Percentiles rank a stretch among this genome's conserved stretches.
These are phyloP conservation scores for Scolanthus callimorphus DNA, from an alignment of 92 coral and sea anemone genomes.

Conservation along the genomic window DNA sequence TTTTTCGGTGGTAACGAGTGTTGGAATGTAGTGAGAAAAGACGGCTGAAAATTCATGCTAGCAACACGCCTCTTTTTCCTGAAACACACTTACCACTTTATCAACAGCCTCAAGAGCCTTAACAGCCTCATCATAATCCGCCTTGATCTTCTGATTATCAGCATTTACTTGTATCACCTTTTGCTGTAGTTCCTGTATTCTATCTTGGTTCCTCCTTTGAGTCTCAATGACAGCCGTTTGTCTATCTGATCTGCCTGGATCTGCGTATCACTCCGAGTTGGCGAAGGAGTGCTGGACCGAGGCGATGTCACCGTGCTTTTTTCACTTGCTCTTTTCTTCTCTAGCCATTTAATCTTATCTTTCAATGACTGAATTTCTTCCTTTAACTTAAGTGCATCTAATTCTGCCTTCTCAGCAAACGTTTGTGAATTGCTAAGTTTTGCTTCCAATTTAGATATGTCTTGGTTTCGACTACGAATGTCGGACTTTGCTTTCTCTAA, in stretches of 20 bases:
- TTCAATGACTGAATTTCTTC: slow-evolving; percentile 38
- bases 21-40: too few species aligned
- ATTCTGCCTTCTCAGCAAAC: slow-evolving; percentile 30
- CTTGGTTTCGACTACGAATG: slow-evolving; percentile 40
- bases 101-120: slow-evolving; percentile 98
- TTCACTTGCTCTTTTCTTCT: slow-evolving; percentile 39
- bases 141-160: slow-evolving; percentile 62
- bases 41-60: too few species aligned
- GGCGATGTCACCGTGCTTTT: slow-evolving; percentile 9
- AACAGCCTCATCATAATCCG: slow-evolving; percentile 92
- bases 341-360: slow-evolving; percentile 48
- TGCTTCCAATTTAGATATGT: slow-evolving; percentile 62
- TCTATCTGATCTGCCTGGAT: slow-evolving; percentile 46
- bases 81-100: slow-evolving; percentile 96
- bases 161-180: slow-evolving; percentile 76
- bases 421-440: slow-evolving; percentile 71
- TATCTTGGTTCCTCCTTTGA: slow-evolving; percentile 66
- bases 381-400: slow-evolving; percentile 35
- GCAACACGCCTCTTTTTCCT: too few species aligned
- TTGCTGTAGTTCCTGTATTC: slow-evolving; percentile 75
- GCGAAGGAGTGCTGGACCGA: slow-evolving; percentile 10
- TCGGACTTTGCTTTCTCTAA: slow-evolving; percentile 35
- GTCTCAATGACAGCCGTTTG: slow-evolving; percentile 37
- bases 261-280: slow-evolving; percentile 5
- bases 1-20: too few species aligned